phyloP scores from a whole-genome alignment of 2,113 vertebrate species.

The Aplodontia rufa region DNA sequence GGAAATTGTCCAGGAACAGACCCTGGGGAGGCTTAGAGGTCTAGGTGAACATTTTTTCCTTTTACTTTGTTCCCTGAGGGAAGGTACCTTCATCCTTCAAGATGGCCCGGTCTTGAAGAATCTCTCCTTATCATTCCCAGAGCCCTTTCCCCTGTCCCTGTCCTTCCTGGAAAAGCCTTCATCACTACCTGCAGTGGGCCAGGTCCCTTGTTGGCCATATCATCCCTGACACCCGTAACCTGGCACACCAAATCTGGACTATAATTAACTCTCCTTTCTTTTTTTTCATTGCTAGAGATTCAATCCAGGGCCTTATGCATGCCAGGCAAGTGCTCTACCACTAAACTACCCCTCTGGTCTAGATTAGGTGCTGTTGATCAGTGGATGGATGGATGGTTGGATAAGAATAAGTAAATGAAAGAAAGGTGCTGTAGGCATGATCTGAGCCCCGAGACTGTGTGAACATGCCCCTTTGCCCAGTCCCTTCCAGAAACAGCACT shows the following conservation, averaged over 20 bases:
- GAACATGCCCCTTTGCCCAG: too few species aligned
- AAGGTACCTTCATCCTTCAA: not conserved
- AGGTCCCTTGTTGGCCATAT: not conserved
- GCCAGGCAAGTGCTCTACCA: not conserved
- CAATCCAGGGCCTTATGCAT: not conserved
- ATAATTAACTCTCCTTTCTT: not conserved
- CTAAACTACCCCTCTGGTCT: not conserved
- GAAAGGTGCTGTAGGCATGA: fast-evolving
- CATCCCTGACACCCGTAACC: not conserved
- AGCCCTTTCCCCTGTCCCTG: not conserved
- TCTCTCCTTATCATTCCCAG: not conserved
- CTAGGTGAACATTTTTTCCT: not conserved
- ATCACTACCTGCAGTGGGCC: not conserved
- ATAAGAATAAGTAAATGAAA: not conserved
- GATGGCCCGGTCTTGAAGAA: not conserved
- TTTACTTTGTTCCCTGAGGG: not conserved
- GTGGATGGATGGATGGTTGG: not conserved
- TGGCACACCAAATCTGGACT: not conserved
- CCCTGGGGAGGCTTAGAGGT: not conserved
- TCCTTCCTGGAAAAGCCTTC: not conserved
- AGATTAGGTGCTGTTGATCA: not conserved
- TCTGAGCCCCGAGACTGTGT: not conserved
- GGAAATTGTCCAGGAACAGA: not conserved
- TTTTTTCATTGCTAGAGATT: not conserved
- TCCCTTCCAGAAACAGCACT: not conserved